A percentile compares a stretch with the other conserved stretches of the same genome.
Conservation (phyloP, 2,888 invertebrate species). For the Ceratothoa steindachneri region DNA sequence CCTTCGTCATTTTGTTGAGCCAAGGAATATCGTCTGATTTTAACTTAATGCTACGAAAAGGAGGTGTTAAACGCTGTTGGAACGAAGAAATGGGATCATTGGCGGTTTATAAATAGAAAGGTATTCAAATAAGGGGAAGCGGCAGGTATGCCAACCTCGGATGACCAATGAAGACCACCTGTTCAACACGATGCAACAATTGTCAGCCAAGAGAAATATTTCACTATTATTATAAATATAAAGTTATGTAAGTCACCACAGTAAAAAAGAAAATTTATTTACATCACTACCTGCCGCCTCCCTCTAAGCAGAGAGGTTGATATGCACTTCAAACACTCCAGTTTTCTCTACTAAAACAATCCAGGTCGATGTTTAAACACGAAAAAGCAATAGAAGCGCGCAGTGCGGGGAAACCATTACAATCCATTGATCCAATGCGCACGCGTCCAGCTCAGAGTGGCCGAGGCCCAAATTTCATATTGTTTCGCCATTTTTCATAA, state of each 20-base stretch:
- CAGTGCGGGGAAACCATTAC: conserved; percentile 7
- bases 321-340: background rate
- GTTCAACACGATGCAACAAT: conserved; percentile 6
- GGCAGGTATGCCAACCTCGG: background rate
- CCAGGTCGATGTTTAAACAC: background rate
- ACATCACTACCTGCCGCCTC: background rate
- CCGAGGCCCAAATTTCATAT: background rate
- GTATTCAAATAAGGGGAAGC: background rate
- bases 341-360: background rate
- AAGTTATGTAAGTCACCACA: too few species aligned
- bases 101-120: background rate
- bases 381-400: background rate
- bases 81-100: background rate
- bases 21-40: background rate
- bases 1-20: background rate
- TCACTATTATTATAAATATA: too few species aligned
- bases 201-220: background rate
- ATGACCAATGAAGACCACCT: background rate
- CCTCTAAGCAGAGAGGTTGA: background rate
- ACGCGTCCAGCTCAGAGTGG: background rate
- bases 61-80: background rate
- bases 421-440: background rate
- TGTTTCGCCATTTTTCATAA: background rate
- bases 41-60: background rate
- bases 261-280: too few species aligned